Percentiles rank a stretch among this genome's conserved stretches.
Evolutionary conservation across 2,888 invertebrate species (phyloP).

Genomic region (Terebella lapidaria): DNA sequence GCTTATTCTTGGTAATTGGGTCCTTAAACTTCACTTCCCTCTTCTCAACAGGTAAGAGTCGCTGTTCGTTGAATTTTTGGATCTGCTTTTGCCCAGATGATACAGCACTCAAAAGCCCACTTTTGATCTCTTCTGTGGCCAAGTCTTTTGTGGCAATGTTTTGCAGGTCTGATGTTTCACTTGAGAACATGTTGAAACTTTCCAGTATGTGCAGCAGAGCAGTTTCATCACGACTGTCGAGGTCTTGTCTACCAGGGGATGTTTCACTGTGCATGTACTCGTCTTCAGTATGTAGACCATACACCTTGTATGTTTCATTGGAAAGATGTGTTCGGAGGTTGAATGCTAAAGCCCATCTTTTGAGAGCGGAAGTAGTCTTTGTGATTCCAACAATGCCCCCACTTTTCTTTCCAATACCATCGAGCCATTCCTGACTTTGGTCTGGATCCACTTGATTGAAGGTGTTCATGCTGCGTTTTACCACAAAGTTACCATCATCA

Average conservation of each 20-base stretch:
- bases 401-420: constrained; percentile 14
- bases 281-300: not conserved
- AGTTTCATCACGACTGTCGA: not conserved
- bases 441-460: constrained; percentile 16
- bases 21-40: not conserved
- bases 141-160: constrained; percentile 3
- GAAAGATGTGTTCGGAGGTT: constrained; percentile 3
- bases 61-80: not conserved
- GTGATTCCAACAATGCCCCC: constrained; percentile 12
- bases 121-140: not conserved
- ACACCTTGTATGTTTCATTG: not conserved
- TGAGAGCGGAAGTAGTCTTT: not conserved
- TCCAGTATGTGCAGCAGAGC: not conserved
- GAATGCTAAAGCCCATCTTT: constrained; percentile 3
- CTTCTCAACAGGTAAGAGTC: not conserved
- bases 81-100: not conserved
- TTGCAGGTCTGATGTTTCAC: not conserved
- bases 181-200: not conserved
- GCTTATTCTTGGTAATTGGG: not conserved
- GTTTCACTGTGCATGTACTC: not conserved
- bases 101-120: not conserved
- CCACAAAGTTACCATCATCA: constrained; percentile 15
- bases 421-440: constrained; percentile 12
- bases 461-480: constrained; percentile 4
- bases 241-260: not conserved